These are phyloP conservation scores for Sweltsa coloradensis DNA, from an alignment of 1,140 invertebrate species.

Conservation along the genomic window DNA sequence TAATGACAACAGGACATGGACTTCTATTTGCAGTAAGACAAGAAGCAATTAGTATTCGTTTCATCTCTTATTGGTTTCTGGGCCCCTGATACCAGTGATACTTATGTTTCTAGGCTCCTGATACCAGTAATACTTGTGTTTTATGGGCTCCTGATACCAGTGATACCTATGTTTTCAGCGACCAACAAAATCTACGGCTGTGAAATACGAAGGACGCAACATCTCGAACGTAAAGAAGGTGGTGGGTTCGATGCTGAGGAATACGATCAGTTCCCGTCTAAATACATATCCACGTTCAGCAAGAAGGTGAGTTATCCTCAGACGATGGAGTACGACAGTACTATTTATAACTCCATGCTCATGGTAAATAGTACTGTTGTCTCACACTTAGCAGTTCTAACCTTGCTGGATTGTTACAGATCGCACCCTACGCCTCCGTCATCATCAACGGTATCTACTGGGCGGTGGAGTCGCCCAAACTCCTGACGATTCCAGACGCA, in stretches of 20 bases:
- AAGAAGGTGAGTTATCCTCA: constrained; percentile 51
- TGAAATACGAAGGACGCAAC: constrained; percentile 84
- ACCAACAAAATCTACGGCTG: constrained; percentile 60
- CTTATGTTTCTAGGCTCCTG: no score
- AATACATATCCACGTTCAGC: constrained; percentile 92
- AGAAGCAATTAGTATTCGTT: no score
- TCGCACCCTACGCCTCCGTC: constrained; percentile 94
- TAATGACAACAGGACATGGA: no score
- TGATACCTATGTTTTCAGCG: constrained; percentile 16
- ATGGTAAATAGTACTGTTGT: no score
- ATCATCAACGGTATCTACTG: constrained; percentile 98
- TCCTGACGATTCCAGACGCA: constrained; percentile 95
- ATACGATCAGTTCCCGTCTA: constrained; percentile 84
- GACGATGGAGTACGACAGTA: no score
- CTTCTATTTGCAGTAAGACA: no score
- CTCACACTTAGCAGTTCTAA: no score
- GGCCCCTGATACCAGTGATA: no score
- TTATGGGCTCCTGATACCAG: no score
- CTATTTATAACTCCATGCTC: no score
- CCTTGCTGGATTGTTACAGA: constrained; percentile 39
- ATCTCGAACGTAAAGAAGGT: constrained; percentile 83
- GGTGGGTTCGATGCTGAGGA: constrained; percentile 84
- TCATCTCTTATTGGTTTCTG: no score
- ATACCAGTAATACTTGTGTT: no score
- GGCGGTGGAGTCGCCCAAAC: constrained; percentile 90